Percentiles rank a stretch among this genome's conserved stretches.
Conservation (phyloP, 2,797 vertebrate species). For the Rousettus madagascariensis region DNA sequence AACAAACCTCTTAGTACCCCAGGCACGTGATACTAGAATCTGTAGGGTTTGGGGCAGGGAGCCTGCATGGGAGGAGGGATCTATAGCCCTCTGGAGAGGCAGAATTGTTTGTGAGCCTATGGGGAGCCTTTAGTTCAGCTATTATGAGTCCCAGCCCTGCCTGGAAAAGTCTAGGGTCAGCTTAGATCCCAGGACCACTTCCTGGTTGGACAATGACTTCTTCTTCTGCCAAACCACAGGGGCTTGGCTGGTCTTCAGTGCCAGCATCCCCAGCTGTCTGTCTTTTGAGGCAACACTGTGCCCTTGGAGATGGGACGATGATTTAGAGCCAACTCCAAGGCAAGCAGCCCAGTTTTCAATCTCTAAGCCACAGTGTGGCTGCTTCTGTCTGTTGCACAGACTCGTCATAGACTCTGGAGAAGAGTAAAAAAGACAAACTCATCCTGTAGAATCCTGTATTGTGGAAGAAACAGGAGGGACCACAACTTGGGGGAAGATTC, state of each 20-base stretch:
- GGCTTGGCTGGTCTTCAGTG: conserved; percentile 67
- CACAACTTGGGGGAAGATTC: background rate
- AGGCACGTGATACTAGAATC: background rate
- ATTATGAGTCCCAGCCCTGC: conserved; percentile 9
- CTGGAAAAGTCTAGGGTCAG: conserved; percentile 61
- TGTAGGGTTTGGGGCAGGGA: background rate
- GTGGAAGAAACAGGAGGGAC: background rate
- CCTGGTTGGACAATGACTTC: conserved; percentile 72
- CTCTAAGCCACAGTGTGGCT: conserved; percentile 32
- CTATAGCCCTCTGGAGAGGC: background rate
- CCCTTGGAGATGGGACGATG: conserved; percentile 52
- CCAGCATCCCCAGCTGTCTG: conserved; percentile 51
- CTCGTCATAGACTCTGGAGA: background rate
- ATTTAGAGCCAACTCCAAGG: conserved; percentile 32
- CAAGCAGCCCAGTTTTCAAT: conserved; percentile 43
- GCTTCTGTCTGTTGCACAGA: background rate
- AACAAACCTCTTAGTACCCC: conserved; percentile 21
- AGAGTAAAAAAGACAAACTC: background rate
- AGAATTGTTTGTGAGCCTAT: conserved; percentile 42
- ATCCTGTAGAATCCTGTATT: background rate
- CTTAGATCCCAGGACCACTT: conserved; percentile 70
- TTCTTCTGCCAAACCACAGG: conserved; percentile 71
- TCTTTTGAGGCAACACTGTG: conserved; percentile 39
- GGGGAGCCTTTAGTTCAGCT: conserved; percentile 30
- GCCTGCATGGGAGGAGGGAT: background rate